Evolutionary conservation across 1,140 invertebrate species (phyloP).

Genomic region (Scaptodrosophila lebanonensis): DNA sequence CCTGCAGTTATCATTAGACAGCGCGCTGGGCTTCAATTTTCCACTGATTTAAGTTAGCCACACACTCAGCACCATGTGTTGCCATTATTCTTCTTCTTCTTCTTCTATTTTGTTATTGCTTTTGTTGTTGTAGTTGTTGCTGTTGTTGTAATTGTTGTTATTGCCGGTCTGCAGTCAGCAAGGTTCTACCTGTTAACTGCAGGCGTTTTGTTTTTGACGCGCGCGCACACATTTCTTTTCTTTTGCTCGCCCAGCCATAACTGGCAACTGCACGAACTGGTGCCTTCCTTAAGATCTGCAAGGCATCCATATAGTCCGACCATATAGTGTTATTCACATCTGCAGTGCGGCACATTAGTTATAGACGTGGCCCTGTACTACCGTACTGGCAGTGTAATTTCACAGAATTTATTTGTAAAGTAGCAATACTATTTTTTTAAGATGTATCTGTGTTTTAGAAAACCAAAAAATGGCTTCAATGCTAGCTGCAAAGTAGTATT

Average conservation of each 20-base stretch:
- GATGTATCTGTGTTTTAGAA: too few relatives aligned
- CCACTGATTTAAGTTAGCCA: slow-evolving; percentile 53
- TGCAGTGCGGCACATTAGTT: slow-evolving; percentile 20
- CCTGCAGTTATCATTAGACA: slow-evolving; percentile 71
- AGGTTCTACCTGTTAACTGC: slow-evolving; percentile 8
- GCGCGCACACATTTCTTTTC: slow-evolving; percentile 29
- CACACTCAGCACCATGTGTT: slow-evolving; percentile 38
- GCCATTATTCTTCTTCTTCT: not conserved
- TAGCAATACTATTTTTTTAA: too few relatives aligned
- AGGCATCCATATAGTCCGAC: too few relatives aligned
- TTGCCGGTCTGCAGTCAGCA: not conserved
- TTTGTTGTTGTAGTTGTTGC: too few relatives aligned
- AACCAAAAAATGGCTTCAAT: too few relatives aligned
- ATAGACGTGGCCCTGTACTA: too few relatives aligned
- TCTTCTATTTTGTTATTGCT: too few relatives aligned
- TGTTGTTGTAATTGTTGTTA: slow-evolving; percentile 35
- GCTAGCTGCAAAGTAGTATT: too few relatives aligned
- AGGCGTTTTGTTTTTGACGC: slow-evolving; percentile 50
- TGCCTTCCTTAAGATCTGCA: slow-evolving; percentile 26
- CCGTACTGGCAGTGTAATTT: too few relatives aligned
- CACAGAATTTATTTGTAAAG: too few relatives aligned
- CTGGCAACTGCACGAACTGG: slow-evolving; percentile 64
- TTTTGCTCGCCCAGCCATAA: slow-evolving; percentile 41
- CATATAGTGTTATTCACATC: slow-evolving; percentile 18
- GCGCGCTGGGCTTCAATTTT: slow-evolving; percentile 60